Evolutionary conservation across 2,888 invertebrate species (phyloP), one percentile per base, ranked within the genome.

Genomic region (Meteorus colon): DNA sequence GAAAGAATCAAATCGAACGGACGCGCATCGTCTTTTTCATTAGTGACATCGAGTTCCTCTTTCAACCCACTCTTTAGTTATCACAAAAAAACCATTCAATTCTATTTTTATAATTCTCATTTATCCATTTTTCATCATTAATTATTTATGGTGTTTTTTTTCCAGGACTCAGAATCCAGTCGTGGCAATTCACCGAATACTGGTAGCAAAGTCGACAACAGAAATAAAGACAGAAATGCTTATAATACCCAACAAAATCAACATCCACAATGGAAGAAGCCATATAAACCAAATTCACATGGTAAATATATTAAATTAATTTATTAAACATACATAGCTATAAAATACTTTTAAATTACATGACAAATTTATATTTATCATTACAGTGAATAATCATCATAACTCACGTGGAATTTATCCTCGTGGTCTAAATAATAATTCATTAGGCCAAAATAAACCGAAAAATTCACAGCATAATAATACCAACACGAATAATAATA

Each of bases 161-260:
- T 67, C 19, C 55, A 88, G 89, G 89, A 89, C 80, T 89, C 89
- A 3, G 89, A 89, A 80, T 88, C 88, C 81, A 89, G 89, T 80
- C 88, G 89, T 76, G 89, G 89, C 71, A 88, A 89, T 83, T 89
- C 89, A 62, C 89, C 89, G n/a, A 89, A 89, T 55, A 86, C 86
- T 69, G 87, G 88, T 45, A 86, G 86, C 37, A 89, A 88, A 76
- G 82, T 78, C 27, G 88, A 89, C 27, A 87, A 89, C 45, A 84
- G 86, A 81, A 85, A 83, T 77, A 87, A 84, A 78, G 88, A 88
- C 71, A 84, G 85, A 77, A 85, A 86, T 76, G 79, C 84, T 67
- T 86, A 84, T 80, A 85, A 86, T 78, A 84, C 85, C 77, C 86
- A 87, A 73, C 85, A 86, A 70, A 83, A 84, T 79, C 86, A 87